Evolutionary conservation across 2,113 vertebrate genomes (phyloP).

Genomic region (Dromaius novaehollandiae): DNA sequence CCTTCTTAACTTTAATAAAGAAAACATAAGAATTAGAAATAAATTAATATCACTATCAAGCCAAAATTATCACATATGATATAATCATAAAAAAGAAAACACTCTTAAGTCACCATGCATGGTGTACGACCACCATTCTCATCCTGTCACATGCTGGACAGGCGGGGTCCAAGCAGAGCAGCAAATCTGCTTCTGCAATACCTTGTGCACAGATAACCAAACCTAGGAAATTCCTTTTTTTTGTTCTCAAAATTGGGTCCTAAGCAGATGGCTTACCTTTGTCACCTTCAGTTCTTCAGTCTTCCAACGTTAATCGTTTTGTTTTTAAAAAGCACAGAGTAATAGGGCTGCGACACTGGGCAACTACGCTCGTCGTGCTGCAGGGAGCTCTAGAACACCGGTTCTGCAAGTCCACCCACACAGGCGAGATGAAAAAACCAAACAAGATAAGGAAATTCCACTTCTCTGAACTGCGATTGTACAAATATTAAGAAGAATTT

Average conservation of each 20-base stretch:
- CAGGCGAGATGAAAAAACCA: constrained; percentile 36
- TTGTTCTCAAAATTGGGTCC: not conserved
- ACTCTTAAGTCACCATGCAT: not conserved
- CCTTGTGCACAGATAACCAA: not conserved
- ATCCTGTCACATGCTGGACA: not conserved
- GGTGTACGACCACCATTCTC: not conserved
- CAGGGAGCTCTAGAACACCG: constrained; percentile 13
- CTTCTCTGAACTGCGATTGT: constrained; percentile 12
- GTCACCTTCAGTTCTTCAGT: not conserved
- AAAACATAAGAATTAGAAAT: not conserved
- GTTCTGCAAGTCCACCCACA: constrained; percentile 32
- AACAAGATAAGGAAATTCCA: constrained; percentile 46
- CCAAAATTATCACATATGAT: not conserved
- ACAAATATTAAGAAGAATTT: not conserved
- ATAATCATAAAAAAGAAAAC: not conserved
- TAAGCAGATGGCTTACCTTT: constrained; percentile 38
- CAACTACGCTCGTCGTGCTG: not conserved
- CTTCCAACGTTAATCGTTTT: not conserved
- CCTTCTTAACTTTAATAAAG: not conserved
- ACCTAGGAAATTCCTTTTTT: not conserved
- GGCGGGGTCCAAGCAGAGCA: not conserved
- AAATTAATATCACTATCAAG: not conserved
- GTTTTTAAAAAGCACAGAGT: not conserved
- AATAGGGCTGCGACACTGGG: not conserved
- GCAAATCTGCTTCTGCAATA: not conserved